A percentile compares a stretch with the other conserved stretches of the same genome.
Evolutionary conservation across 2,113 vertebrate species (phyloP).

Genomic region (Sapajus apella): DNA sequence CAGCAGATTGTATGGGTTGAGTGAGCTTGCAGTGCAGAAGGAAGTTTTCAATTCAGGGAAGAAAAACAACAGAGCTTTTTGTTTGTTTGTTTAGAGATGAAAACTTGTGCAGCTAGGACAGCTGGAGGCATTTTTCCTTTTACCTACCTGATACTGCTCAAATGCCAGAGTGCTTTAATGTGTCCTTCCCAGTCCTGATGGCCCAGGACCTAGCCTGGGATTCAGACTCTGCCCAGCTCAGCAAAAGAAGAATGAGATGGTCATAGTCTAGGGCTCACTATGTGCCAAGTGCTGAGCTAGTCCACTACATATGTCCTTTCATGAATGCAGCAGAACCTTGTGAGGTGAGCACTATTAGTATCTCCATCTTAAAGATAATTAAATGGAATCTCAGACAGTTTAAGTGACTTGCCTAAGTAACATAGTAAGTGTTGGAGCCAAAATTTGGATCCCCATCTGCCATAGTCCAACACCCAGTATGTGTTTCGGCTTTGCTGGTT

Average conservation of each 20-base stretch:
- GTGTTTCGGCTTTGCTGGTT: background rate
- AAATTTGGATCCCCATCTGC: background rate
- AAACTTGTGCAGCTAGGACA: background rate
- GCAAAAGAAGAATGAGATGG: background rate
- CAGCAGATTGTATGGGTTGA: background rate
- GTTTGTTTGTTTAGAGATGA: conserved; percentile 25
- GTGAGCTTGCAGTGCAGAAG: background rate
- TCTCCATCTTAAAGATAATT: background rate
- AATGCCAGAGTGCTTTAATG: background rate
- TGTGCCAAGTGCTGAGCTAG: background rate
- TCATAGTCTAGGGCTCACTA: fast-evolving
- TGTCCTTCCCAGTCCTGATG: background rate
- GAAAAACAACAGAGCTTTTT: background rate
- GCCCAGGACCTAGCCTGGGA: background rate
- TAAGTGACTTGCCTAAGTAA: background rate
- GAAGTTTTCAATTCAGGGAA: background rate
- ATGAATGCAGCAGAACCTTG: background rate
- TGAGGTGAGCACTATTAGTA: background rate
- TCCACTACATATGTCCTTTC: no score
- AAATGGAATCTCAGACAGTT: background rate
- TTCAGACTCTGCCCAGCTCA: background rate
- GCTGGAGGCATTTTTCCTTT: background rate
- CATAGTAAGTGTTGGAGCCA: background rate
- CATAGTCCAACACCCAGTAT: background rate
- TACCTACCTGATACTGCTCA: background rate